A percentile compares a stretch with the other conserved stretches of the same genome.
These are phyloP conservation scores for Dusona sp. DNA, from an alignment of 2,888 invertebrate genomes.

Conservation along the genomic window DNA sequence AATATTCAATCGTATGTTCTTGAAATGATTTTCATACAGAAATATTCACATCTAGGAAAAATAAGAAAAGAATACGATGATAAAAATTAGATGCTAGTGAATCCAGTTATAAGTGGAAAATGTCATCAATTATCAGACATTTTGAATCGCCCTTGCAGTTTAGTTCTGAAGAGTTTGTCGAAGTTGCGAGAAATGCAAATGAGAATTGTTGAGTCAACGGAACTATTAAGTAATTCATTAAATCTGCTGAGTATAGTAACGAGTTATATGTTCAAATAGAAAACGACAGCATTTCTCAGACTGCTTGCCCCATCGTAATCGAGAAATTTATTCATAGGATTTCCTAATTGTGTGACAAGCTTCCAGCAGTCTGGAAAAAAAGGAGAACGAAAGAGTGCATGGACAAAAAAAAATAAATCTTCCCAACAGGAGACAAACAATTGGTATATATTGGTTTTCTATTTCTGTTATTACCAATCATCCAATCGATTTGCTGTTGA, in stretches of 20 bases:
- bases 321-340: neutral
- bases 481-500: conserved; percentile 18
- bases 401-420: neutral
- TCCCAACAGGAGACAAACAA: neutral
- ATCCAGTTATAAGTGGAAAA: neutral
- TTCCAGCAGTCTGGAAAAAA: neutral
- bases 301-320: neutral
- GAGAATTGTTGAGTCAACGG: neutral
- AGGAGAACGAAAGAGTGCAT: too few relatives aligned
- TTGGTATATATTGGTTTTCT: conserved; percentile 9
- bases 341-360: neutral
- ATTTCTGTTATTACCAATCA: conserved; percentile 10
- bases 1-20: too few relatives aligned
- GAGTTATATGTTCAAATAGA: neutral
- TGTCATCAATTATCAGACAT: neutral
- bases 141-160: neutral
- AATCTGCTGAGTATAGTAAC: neutral
- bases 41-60: neutral
- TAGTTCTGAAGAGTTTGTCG: neutral
- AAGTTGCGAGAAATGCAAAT: neutral
- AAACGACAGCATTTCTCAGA: neutral
- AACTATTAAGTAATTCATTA: neutral
- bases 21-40: neutral
- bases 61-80: neutral
- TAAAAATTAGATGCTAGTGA: neutral